Evolutionary conservation across 2,888 invertebrate genomes (phyloP).

Genomic region (Cartodere bifasciata): DNA sequence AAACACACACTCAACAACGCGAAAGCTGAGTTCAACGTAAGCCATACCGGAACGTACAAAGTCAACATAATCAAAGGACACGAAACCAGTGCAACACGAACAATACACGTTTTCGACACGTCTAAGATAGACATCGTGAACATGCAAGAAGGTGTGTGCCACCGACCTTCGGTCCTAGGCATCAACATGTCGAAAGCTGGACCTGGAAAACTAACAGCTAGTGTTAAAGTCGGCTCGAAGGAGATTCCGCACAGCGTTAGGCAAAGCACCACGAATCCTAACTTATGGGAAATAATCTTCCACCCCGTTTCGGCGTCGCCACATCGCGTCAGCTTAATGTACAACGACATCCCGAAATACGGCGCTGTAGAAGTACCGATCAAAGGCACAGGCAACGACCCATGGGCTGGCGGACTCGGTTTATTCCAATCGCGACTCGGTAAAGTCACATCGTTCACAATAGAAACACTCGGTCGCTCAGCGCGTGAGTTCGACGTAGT

Average conservation of each 20-base stretch:
- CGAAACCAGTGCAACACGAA: conserved; percentile 30
- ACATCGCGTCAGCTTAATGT: conserved; percentile 73
- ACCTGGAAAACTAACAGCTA: conserved; percentile 67
- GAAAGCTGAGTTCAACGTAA: conserved; percentile 38
- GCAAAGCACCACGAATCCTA: conserved; percentile 54
- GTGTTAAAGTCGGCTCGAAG: conserved; percentile 68
- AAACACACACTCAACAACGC: conserved; percentile 31
- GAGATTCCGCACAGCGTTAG: conserved; percentile 74
- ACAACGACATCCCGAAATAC: conserved; percentile 68
- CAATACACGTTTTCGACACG: conserved; percentile 65
- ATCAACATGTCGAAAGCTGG: conserved; percentile 56
- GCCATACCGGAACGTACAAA: conserved; percentile 43
- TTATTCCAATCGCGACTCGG: conserved; percentile 76
- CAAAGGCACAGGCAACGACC: conserved; percentile 32
- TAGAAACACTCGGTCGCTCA: conserved; percentile 74
- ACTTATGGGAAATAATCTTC: conserved; percentile 72
- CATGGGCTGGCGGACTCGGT: conserved; percentile 60
- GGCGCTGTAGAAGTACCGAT: conserved; percentile 47
- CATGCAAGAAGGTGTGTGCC: conserved; percentile 56
- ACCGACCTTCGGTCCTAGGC: conserved; percentile 68
- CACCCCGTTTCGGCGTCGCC: conserved; percentile 80
- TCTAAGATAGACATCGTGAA: conserved; percentile 33
- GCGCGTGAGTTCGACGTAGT: conserved; percentile 87
- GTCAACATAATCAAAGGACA: conserved; percentile 22
- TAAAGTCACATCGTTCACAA: conserved; percentile 73